Percentiles rank a stretch among this genome's conserved stretches.
Conservation (phyloP, 1,140 invertebrate species). For the Alviniconcha marisindica region DNA sequence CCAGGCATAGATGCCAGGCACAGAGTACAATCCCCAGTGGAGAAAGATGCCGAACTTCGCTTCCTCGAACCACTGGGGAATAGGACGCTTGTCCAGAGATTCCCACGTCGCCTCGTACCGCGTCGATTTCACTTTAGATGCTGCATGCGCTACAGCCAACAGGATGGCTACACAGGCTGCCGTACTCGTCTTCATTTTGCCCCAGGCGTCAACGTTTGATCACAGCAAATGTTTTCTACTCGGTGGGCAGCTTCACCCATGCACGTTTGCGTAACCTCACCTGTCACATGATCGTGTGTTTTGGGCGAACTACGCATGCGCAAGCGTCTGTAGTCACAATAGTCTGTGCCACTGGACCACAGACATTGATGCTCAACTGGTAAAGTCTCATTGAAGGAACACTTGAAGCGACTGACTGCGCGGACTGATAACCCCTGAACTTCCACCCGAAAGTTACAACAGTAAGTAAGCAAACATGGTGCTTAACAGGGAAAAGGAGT, state of each 20-base stretch:
- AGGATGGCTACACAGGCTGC: not conserved
- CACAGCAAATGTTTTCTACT: no score
- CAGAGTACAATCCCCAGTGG: conserved; percentile 76
- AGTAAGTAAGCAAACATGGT: no score
- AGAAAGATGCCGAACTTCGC: conserved; percentile 76
- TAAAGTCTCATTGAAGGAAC: no score
- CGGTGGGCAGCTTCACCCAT: no score
- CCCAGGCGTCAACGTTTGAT: no score
- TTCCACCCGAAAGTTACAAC: no score
- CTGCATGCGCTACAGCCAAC: not conserved
- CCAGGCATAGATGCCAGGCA: conserved; percentile 66
- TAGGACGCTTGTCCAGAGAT: conserved; percentile 73
- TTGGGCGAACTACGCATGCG: not conserved
- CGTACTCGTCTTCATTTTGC: not conserved
- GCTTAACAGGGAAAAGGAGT: no score
- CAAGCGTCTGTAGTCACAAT: not conserved
- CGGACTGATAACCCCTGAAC: no score
- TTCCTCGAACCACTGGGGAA: conserved; percentile 76
- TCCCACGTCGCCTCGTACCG: conserved; percentile 69
- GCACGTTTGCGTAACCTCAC: not conserved
- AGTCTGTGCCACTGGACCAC: not conserved
- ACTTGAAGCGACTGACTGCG: no score
- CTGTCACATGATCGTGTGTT: not conserved
- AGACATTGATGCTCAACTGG: no score
- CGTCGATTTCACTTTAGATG: not conserved